phyloP scores from a whole-genome alignment of 53 echinoderm and acorn worm genomes.

The Apostichopus leukothele region DNA sequence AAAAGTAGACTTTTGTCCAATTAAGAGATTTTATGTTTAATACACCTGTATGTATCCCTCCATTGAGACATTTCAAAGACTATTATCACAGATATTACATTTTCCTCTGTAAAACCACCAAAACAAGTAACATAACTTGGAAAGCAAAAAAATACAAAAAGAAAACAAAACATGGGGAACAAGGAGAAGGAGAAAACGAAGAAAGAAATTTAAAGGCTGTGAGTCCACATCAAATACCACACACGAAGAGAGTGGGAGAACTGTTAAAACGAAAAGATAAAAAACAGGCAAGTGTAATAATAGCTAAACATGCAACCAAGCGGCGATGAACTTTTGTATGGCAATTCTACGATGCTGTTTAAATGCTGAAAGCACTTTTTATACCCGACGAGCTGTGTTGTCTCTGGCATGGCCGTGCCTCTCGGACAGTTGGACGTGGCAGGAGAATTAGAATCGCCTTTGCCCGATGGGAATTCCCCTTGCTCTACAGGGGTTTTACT shows the following conservation, averaged over 20 bases:
- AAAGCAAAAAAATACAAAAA: background rate
- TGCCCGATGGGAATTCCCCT: conserved; percentile 30
- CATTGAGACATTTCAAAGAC: too few relatives aligned
- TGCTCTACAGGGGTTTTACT: conserved; percentile 2
- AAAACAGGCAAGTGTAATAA: too few relatives aligned
- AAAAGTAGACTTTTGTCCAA: too few relatives aligned
- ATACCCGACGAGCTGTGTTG: conserved; percentile 9
- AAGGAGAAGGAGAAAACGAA: background rate
- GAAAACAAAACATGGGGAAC: background rate
- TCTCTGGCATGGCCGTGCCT: background rate
- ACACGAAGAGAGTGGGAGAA: background rate
- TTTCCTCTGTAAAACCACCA: background rate
- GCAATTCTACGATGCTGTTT: background rate
- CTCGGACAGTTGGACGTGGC: background rate
- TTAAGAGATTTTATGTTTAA: too few relatives aligned
- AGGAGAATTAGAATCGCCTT: background rate
- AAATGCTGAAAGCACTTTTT: background rate
- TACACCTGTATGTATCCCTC: too few relatives aligned
- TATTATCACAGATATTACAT: too few relatives aligned
- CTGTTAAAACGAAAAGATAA: background rate
- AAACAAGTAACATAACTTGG: background rate
- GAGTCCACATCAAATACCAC: background rate
- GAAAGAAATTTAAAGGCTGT: background rate
- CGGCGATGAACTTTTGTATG: background rate
- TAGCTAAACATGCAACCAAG: conserved; percentile 1